Base-by-base conservation (phyloP, 2,888 invertebrate genomes). In the Malachius bipustulatus region DNA sequence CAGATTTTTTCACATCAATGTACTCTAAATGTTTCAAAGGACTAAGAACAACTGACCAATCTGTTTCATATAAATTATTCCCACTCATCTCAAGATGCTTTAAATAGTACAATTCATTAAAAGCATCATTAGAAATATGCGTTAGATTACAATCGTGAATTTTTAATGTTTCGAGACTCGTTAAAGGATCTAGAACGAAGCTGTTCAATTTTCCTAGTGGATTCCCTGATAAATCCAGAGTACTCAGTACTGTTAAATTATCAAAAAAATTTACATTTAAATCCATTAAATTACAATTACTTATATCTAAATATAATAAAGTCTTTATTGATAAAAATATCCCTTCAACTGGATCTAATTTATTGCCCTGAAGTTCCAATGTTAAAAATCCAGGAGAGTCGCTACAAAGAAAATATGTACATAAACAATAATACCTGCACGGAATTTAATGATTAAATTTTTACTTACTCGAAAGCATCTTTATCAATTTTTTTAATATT, bases 211-310 rank as follows among this genome's bases (percentile, higher is more conserved):
- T 58, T 38, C 63, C 60, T 1, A 81, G 61, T 2, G 79, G 77
- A 56, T 81, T 81, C 38, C 72, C 66, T 3, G 79, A 79, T 6
- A 81, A 60, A 52, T 80, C 78, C n/a, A 80, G 58, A n/a, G 71
- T 74, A 40, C 71, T 75, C 12, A 80, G 59, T 8, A 77, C 67
- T 1, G 77, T 74, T 28, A 75, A 67, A 48, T 78, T 77, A 43
- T 70, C 66, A 56, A 80, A 80, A 55, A 80, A 81, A 36, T 70
- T 67, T 3, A 67, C 56, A 50, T 74, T 74, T 47, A 80, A 65
- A 28, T 53, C 55, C 11, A 66, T 64, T 16, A 81, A 61, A 32
- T 71, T 71, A 56, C 78, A 79, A 36, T 67, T 68, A 56, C 73
- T 77, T 47, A 80, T 66, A 54, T 80, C 79, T 39, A 81, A 64